A percentile compares a stretch with the other conserved stretches of the same genome.
phyloP scores from a whole-genome alignment of 2,113 vertebrate species.

The Carlito syrichta region DNA sequence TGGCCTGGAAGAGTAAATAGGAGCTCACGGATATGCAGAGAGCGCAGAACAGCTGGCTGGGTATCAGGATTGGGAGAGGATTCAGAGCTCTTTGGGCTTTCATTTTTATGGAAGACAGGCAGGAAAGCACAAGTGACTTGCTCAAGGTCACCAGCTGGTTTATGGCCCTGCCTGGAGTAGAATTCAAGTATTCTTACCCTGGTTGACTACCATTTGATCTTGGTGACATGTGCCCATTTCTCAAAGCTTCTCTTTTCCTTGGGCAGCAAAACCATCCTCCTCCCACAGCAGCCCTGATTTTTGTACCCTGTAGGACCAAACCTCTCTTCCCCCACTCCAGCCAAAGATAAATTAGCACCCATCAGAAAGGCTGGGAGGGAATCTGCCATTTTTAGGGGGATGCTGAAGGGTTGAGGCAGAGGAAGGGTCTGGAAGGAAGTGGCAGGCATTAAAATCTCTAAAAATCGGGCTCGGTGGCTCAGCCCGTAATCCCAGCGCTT shows the following conservation, averaged over 20 bases:
- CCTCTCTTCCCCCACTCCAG: neutral
- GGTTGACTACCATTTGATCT: neutral
- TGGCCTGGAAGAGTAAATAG: neutral
- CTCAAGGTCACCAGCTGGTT: neutral
- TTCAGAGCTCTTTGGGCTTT: neutral
- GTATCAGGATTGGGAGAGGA: neutral
- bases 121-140: neutral
- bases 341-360: neutral
- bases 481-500: too few species aligned
- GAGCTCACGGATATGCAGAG: neutral
- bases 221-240: neutral
- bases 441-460: neutral
- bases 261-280: neutral
- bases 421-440: neutral
- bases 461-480: too few species aligned
- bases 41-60: neutral
- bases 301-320: neutral
- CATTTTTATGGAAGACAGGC: neutral
- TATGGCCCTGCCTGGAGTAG: neutral
- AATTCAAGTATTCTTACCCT: neutral
- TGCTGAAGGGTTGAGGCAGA: neutral
- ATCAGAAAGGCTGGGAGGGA: neutral
- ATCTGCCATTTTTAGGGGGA: neutral
- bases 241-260: neutral
- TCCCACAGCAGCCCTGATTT: neutral